Evolutionary conservation across 35 echinoderm and acorn worm species (phyloP), one percentile per base, ranked within the genome.

Genomic region (Hemicentrotus pulcherrimus): DNA sequence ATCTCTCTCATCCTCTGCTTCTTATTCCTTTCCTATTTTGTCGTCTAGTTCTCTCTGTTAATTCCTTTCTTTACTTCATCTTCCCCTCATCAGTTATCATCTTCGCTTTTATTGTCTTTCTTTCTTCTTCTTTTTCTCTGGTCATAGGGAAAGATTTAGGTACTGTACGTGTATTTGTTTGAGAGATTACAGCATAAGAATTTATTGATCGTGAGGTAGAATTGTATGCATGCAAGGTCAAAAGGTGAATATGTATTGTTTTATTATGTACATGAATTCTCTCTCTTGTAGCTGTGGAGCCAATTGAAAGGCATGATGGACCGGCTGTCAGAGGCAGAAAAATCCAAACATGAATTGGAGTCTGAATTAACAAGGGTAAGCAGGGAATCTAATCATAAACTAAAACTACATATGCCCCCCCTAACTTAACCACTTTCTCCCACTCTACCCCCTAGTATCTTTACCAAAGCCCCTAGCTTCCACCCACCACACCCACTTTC

Each of bases 261-360:
- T 30, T 78, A 89, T 35, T 24, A 89, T 90, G 31, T 90, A 46
- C 18, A 47, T 90, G 46, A 15, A 13, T 30, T 45, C 46, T 45
- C 88, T 90, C 46, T 16, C n/a, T 61, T 60, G 58, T 86, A 99
- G 98, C 94, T 97, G 28, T 99, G 98, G 98, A 95, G 86, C 24
- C 98, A 99, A 70, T 86, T 99, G 94, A 99, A 99, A 86, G 97
- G 97, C 31, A 91, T 99, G 95, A 95, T 99, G 91, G 97, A 97
- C 32, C 97, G 95, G 88, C 93, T 97, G 86, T 86, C 97, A 15
- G 95, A 91, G 16, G 94, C 61, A 94, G 97, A 99, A 58, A 47
- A 95, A 31, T 94, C 91, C 46, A 99, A 97, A 86, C 96, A 97
- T 32, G 98, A 99, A 55, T 71, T 98, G 50, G 97, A 99, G 92